phyloP scores from a whole-genome alignment of 2,797 vertebrate genomes.

The Rhodeus uyekii region DNA sequence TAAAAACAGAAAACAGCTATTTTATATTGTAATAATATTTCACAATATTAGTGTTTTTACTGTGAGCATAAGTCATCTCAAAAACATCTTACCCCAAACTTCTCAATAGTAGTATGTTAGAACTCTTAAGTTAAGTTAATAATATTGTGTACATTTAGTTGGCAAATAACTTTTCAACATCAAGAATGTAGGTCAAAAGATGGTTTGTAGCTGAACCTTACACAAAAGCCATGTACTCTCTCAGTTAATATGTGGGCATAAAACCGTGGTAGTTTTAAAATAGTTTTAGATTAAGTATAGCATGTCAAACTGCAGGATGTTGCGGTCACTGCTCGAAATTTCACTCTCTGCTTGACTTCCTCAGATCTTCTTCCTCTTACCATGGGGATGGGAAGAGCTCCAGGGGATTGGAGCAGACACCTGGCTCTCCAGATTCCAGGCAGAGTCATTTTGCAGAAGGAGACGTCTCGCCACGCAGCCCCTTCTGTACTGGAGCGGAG shows the following conservation, averaged over 20 bases:
- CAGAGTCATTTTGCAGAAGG: slow-evolving; percentile 46
- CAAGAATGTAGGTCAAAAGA: neutral
- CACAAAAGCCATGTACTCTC: neutral
- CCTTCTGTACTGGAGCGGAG: slow-evolving; percentile 56
- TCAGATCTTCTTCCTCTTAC: slow-evolving; percentile 62
- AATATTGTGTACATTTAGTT: neutral
- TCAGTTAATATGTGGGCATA: neutral
- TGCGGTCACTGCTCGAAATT: neutral
- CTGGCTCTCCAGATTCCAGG: slow-evolving; percentile 51
- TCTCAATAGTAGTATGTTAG: neutral
- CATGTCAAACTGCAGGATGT: neutral
- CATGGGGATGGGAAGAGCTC: slow-evolving; percentile 58
- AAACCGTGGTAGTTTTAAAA: slow-evolving; percentile 6
- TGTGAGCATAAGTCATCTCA: neutral
- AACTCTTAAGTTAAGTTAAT: neutral
- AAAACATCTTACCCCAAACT: neutral
- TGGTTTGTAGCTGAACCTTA: neutral
- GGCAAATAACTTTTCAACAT: neutral
- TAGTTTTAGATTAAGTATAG: neutral
- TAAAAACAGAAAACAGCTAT: neutral
- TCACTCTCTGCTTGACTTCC: neutral
- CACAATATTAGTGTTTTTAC: neutral
- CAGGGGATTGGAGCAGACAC: slow-evolving; percentile 48
- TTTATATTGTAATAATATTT: neutral
- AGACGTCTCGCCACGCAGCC: slow-evolving; percentile 40